Conservation (phyloP, 37 sponge, comb jelly and placozoan species). For the Mnemiopsis leidyi region DNA sequence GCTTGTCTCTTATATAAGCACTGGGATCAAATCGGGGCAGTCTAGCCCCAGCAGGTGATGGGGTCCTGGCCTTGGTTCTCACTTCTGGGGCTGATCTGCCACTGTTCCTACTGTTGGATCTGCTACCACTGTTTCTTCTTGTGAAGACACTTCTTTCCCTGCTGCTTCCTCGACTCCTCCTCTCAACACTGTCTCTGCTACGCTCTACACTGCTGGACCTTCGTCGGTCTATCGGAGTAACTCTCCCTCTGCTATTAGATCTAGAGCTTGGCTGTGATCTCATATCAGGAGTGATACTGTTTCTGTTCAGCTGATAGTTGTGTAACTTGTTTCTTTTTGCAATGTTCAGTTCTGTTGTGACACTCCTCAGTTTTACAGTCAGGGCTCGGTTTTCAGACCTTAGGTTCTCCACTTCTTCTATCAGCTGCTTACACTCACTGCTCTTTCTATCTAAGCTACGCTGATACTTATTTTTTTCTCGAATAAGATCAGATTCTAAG, state of each 20-base stretch:
- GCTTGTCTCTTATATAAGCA: slow-evolving; percentile 51
- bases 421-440: slow-evolving; percentile 8
- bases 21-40: slow-evolving; percentile 53
- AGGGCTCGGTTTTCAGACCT: slow-evolving; percentile 51
- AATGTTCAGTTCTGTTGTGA: slow-evolving; percentile 35
- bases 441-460: slow-evolving; percentile 27
- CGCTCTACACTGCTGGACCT: slow-evolving; percentile 9
- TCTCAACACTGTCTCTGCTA: not conserved
- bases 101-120: slow-evolving; percentile 29
- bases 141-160: not conserved
- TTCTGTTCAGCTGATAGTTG: not conserved
- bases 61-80: slow-evolving; percentile 35
- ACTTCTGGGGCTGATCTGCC: not conserved
- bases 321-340: slow-evolving; percentile 12
- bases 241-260: not conserved
- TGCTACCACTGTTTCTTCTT: slow-evolving; percentile 5
- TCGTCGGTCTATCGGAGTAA: not conserved
- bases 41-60: slow-evolving; percentile 46
- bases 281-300: slow-evolving; percentile 1
- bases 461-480: slow-evolving; percentile 64
- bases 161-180: slow-evolving; percentile 26
- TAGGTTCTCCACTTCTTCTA: slow-evolving; percentile 31
- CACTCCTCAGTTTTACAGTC: slow-evolving; percentile 51
- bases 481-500: slow-evolving; percentile 20
- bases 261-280: not conserved